Base-by-base conservation (phyloP, 1,140 invertebrate genomes). In the Gryllus bimaculatus region DNA sequence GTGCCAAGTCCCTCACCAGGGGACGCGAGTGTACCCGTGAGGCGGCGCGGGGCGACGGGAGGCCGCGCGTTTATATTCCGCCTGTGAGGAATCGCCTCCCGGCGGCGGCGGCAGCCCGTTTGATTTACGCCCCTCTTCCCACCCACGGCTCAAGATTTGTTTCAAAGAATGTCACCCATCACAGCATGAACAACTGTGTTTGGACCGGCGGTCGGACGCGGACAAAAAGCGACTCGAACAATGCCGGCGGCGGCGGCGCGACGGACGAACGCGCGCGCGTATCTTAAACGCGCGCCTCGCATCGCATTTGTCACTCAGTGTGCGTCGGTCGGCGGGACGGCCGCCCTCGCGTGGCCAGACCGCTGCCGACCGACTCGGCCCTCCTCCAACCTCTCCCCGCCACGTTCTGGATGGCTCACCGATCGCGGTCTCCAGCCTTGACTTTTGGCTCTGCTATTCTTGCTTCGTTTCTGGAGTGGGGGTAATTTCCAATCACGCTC, bases 161-260 rank as follows among this genome's bases (percentile, higher is more conserved):
- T 66, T 66, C 54, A 66, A 66, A 66, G 54, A 66, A 66, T 66
- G 54, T 66, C 54, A 66, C 54, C 10, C 54, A 66, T 66, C 54
- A 66, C 54, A 66, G 54, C 54, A 66, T 66, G 54, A 66, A 66
- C 54, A 66, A 66, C 54, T 66, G 54, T 66, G 54, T 66, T 66
- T 66, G 54, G 54, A 10, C 54, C 54, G 10, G 26, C 54, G 10
- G 54, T 66, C 54, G 10, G 54, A 66, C 54, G 10, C 54, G 54
- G 54, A 66, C 54, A 66, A 66, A 66, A 66, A 66, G 54, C 54
- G 54, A 10, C 18, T 66, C 54, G 54, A 66, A 66, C 54, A 66
- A 66, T 66, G 54, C 54, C 18, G 54, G 54, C 54, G 54, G 54
- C 54, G 54, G 54, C 54, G 54, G 54, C 10, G 54, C 18, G 54